Evolutionary conservation across 1,140 invertebrate genomes (phyloP).

Genomic region (Aphidius gifuensis): DNA sequence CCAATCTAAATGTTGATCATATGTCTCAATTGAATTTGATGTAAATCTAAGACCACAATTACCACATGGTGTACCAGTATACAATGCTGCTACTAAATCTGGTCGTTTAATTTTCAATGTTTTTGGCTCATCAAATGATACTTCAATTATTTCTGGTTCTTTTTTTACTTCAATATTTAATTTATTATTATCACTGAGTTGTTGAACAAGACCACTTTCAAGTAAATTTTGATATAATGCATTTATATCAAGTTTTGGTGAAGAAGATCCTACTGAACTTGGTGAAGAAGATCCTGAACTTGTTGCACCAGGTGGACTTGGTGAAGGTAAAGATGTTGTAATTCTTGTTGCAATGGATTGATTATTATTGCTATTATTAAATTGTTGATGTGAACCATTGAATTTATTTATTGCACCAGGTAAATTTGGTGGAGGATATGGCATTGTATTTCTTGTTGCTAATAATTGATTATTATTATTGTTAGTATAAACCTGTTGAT

Average conservation of each 20-base stretch:
- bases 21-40: conserved; percentile 79
- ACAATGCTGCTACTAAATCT: conserved; percentile 67
- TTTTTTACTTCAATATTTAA: conserved; percentile 49
- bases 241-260: conserved; percentile 66
- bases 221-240: conserved; percentile 81
- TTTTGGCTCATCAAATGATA: conserved; percentile 66
- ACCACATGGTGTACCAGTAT: conserved; percentile 89
- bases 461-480: too few species aligned
- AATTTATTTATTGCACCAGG: too few species aligned
- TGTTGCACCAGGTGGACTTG: background rate
- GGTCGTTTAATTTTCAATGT: conserved; percentile 65
- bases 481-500: too few species aligned
- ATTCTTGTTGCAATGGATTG: too few species aligned
- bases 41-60: conserved; percentile 91
- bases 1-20: conserved; percentile 95
- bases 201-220: conserved; percentile 74
- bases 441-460: too few species aligned
- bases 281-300: conserved; percentile 6
- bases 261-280: background rate
- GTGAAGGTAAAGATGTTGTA: too few species aligned
- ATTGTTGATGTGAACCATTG: too few species aligned
- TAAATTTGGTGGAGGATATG: too few species aligned
- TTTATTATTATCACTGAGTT: conserved; percentile 45
- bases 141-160: conserved; percentile 57
- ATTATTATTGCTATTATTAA: too few species aligned